phyloP scores from a whole-genome alignment of 2,888 invertebrate species.

The Acanthosepion pharaonis region DNA sequence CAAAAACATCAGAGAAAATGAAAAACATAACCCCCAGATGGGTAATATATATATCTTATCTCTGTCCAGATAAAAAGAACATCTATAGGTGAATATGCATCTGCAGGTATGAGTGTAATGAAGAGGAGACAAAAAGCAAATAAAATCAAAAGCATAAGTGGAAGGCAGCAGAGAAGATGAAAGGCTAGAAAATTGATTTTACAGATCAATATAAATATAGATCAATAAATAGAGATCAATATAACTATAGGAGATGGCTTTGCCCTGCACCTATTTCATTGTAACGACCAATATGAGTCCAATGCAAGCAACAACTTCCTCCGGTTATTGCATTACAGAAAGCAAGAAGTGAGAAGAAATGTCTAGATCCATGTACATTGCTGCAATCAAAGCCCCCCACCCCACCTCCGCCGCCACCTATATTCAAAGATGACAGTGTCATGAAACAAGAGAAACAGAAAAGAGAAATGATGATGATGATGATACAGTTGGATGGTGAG shows the following conservation, averaged over 20 bases:
- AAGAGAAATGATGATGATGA: neutral
- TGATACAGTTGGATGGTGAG: neutral
- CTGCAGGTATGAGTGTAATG: neutral
- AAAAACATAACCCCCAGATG: neutral
- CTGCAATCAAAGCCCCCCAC: neutral
- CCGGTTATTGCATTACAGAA: neutral
- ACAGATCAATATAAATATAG: slow-evolving; percentile 20
- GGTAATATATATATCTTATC: neutral
- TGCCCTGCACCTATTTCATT: neutral
- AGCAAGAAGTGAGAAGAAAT: neutral
- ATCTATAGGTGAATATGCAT: neutral
- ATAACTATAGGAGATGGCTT: neutral
- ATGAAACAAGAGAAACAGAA: neutral
- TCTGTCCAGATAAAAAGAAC: neutral
- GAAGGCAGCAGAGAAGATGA: neutral
- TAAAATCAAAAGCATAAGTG: neutral
- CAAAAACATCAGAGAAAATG: neutral
- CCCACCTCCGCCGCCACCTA: no score
- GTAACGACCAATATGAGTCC: neutral
- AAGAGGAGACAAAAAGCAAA: neutral
- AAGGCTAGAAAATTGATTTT: slow-evolving; percentile 21
- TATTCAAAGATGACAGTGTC: neutral
- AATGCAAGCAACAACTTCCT: neutral
- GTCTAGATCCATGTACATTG: neutral
- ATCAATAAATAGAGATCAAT: neutral